Conservation (phyloP, 2,888 invertebrate species). For the Caradrina clavipalpis region DNA sequence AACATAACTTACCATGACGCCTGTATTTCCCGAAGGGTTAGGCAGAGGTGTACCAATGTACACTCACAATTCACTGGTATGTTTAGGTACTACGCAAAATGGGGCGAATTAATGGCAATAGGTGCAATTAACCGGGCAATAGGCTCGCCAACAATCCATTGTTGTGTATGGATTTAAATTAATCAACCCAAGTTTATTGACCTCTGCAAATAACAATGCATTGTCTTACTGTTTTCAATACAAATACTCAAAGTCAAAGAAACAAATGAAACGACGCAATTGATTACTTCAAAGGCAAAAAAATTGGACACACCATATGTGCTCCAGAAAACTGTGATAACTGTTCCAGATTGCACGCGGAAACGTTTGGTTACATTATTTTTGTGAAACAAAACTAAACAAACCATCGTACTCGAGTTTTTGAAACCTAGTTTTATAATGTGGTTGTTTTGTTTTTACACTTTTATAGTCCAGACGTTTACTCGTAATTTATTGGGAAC, state of each 20-base stretch:
- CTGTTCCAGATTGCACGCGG: constrained; percentile 27
- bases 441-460: constrained; percentile 53
- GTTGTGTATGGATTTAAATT: background rate
- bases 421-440: constrained; percentile 45
- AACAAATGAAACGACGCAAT: constrained; percentile 15
- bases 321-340: constrained; percentile 24
- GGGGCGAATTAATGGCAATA: too few relatives aligned
- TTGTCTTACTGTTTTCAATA: constrained; percentile 20
- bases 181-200: constrained; percentile 10
- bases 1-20: too few relatives aligned
- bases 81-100: too few relatives aligned
- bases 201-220: background rate
- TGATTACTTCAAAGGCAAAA: constrained; percentile 17
- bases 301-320: constrained; percentile 15
- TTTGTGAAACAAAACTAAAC: constrained; percentile 35
- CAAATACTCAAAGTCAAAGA: background rate
- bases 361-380: constrained; percentile 28
- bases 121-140: too few relatives aligned
- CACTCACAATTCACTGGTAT: too few relatives aligned
- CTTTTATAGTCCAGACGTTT: constrained; percentile 42
- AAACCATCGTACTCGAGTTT: constrained; percentile 42
- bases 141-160: too few relatives aligned
- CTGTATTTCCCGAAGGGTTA: too few relatives aligned
- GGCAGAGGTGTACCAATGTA: too few relatives aligned
- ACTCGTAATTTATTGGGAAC: constrained; percentile 45